Conservation (phyloP, 2,888 invertebrate species). For the Caenorhabditis parvicauda region DNA sequence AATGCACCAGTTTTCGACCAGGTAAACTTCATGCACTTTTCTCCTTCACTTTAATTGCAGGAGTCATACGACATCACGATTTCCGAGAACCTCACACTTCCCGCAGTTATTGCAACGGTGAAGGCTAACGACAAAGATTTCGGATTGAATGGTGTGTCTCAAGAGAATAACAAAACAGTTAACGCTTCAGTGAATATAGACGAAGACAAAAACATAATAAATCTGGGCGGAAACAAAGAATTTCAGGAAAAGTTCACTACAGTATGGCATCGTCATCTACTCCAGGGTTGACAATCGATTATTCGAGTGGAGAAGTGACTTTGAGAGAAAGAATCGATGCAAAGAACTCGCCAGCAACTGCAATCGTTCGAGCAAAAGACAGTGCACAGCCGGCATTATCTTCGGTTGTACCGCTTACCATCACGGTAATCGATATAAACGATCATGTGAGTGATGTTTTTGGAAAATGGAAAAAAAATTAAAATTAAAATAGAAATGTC, state of each 20-base stretch:
- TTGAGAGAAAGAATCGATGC: constrained; percentile 45
- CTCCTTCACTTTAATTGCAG: no score
- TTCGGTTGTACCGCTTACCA: constrained; percentile 87
- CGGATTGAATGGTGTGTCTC: constrained; percentile 76
- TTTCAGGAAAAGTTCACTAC: constrained; percentile 73
- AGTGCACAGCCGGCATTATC: constrained; percentile 89
- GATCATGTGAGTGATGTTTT: constrained; percentile 76
- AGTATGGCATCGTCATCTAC: constrained; percentile 86
- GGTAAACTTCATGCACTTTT: no score
- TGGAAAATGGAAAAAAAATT: no score
- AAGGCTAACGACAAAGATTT: constrained; percentile 85
- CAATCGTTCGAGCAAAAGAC: constrained; percentile 89
- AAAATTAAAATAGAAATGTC: no score
- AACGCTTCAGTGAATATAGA: neutral
- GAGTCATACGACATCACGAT: constrained; percentile 56
- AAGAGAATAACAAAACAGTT: neutral
- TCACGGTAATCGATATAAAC: constrained; percentile 88
- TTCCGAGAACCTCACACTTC: constrained; percentile 82
- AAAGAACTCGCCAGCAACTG: constrained; percentile 66
- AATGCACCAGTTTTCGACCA: constrained; percentile 58
- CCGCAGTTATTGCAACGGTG: constrained; percentile 77
- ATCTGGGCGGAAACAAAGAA: no score
- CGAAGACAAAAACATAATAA: no score
- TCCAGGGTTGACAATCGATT: constrained; percentile 86
- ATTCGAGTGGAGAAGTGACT: constrained; percentile 77